Evolutionary conservation across 2,113 vertebrate species (phyloP).

Genomic region (Stegostoma tigrinum): DNA sequence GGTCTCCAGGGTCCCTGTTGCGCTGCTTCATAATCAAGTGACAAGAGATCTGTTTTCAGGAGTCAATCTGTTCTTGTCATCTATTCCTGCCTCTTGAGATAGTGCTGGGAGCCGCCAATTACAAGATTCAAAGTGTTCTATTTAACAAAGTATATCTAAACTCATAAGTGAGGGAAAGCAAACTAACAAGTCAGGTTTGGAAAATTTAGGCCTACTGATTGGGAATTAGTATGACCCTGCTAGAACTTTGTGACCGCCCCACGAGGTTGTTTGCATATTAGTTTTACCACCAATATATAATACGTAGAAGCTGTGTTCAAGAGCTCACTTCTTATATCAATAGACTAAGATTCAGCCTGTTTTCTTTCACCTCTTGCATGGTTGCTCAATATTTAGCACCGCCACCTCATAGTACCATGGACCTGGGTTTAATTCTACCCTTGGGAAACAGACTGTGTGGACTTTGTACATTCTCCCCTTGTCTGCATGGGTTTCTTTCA

Average conservation of each 20-base stretch:
- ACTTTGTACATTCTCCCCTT: too few relatives aligned
- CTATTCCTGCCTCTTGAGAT: neutral
- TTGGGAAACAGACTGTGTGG: too few relatives aligned
- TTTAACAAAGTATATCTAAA: neutral
- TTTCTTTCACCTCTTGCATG: neutral
- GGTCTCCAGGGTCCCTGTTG: neutral
- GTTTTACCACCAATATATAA: neutral
- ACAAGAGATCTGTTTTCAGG: neutral
- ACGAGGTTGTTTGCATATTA: neutral
- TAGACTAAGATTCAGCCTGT: neutral
- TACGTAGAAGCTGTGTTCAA: neutral
- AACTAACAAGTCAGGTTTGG: neutral
- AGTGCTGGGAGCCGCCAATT: neutral
- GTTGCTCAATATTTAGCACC: too few relatives aligned
- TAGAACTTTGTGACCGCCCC: neutral
- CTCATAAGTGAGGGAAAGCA: neutral
- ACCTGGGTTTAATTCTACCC: too few relatives aligned
- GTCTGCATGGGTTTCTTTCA: too few relatives aligned
- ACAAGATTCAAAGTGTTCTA: neutral
- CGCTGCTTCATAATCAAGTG: neutral
- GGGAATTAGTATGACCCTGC: neutral
- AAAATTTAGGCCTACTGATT: neutral
- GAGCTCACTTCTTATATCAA: neutral
- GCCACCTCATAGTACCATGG: too few relatives aligned
- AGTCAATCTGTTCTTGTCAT: neutral